Evolutionary conservation across 2,888 invertebrate species (phyloP).

Genomic region (Gymnoscelis rufifasciata): DNA sequence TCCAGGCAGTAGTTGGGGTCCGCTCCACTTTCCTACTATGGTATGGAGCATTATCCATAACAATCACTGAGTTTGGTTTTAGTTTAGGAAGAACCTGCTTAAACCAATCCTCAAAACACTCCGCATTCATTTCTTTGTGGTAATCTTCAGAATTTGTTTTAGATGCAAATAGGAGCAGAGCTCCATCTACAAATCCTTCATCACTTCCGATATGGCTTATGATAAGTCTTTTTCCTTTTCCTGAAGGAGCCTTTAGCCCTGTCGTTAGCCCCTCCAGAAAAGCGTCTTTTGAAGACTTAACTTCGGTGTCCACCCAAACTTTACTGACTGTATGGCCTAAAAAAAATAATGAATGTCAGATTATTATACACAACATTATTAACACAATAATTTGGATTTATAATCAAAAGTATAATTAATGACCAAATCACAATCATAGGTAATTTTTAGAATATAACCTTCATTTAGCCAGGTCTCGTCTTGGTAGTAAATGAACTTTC

Average conservation of each 20-base stretch:
- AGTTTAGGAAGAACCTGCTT: background rate
- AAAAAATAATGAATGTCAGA: too few species aligned
- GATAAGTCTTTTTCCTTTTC: too few species aligned
- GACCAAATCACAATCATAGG: too few species aligned
- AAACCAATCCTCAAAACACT: conserved; percentile 9
- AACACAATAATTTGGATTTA: too few species aligned
- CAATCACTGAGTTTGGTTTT: conserved; percentile 1
- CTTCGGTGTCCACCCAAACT: background rate
- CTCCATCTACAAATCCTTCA: background rate
- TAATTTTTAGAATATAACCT: conserved; percentile 3
- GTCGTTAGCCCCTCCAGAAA: conserved; percentile 29
- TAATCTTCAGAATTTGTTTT: background rate
- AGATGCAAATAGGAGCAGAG: background rate
- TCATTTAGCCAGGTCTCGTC: conserved; percentile 10
- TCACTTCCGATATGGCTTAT: too few species aligned
- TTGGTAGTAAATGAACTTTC: too few species aligned
- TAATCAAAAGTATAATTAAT: too few species aligned
- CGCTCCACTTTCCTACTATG: background rate
- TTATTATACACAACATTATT: too few species aligned
- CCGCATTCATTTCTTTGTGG: background rate
- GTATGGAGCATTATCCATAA: too few species aligned
- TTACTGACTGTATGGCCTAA: background rate
- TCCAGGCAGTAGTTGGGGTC: too few species aligned
- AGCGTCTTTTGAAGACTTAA: conserved; percentile 10
- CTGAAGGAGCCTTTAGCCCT: too few species aligned